A percentile compares a stretch with the other conserved stretches of the same genome.
Conservation (phyloP, 2,113 vertebrate genomes). For the Otis tarda region DNA sequence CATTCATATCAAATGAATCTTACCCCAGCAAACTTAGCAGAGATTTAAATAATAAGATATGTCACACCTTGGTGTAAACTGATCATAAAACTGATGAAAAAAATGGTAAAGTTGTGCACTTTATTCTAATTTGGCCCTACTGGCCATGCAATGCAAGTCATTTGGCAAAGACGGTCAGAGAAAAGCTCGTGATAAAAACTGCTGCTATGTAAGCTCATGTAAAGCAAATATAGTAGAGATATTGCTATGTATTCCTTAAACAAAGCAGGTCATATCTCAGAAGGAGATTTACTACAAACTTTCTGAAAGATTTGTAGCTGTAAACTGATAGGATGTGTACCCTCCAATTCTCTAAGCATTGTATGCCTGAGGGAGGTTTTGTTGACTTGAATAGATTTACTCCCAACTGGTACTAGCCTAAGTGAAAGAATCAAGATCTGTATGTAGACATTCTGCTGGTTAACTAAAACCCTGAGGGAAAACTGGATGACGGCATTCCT, state of each 20-base stretch:
- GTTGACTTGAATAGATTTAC: slow-evolving; percentile 26
- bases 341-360: background rate
- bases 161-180: background rate
- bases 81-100: background rate
- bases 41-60: background rate
- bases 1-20: background rate
- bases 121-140: background rate
- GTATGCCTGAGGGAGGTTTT: slow-evolving; percentile 19
- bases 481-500: background rate
- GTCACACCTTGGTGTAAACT: background rate
- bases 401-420: background rate
- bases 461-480: slow-evolving; percentile 31
- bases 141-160: background rate
- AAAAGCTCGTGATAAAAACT: background rate
- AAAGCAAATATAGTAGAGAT: background rate
- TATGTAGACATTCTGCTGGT: background rate
- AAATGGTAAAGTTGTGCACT: background rate
- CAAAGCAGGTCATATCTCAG: background rate
- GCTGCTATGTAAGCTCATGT: background rate
- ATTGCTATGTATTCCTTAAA: background rate
- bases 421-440: slow-evolving; percentile 17
- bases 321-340: background rate
- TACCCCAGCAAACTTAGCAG: background rate
- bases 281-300: slow-evolving; percentile 9
- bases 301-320: slow-evolving; percentile 20